Evolutionary conservation across 2,888 invertebrate species (phyloP), one percentile per base, ranked within the genome.

Genomic region (Amiota minor): DNA sequence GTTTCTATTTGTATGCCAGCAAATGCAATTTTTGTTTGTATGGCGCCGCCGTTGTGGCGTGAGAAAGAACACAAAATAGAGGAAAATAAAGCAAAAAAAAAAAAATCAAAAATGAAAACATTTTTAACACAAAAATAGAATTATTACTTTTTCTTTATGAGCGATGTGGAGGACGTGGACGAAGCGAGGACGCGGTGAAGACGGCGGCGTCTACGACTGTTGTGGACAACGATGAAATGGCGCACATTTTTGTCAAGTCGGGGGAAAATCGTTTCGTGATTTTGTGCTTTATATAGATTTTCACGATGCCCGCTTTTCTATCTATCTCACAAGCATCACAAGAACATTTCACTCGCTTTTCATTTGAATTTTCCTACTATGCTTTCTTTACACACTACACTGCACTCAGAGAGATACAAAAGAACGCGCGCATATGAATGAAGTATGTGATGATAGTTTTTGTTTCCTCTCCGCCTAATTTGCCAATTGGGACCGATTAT

Each of bases 31-130:
- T 35, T 35, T 35, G 35, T 35, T 56, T 56, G 56, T 16, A 56
- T 56, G 53, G 53, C 84, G 84, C 77, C 85, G 86, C 83, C 82
- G 35, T 50, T n/a, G 53, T 50, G 53, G 85, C 82, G 79, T 77
- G 77, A 83, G 75, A 80, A 80, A 81, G 80, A 80, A 78, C 80
- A 35, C 35, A 35, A 35, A 35, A 35, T 35, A 35, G 35, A 35
- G 35, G 35, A 35, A 35, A 35, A 6, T n/a, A n/a, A n/a, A n/a
- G n/a, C n/a, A 35, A 4, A 35, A 35, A 1, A 3, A 23, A 23
- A 3, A 23, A 23, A 3, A 23, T 2, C 3, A 3, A 23, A 23
- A 35, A 35, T 6, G 35, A 35, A 35, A 35, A 35, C 23, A 50
- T 50, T 50, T 8, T 14, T 35, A 47, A 50, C 18, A 16, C 50